These are phyloP conservation scores for Corythornis cristatus DNA, from an alignment of 2,113 vertebrate genomes.

Conservation along the genomic window DNA sequence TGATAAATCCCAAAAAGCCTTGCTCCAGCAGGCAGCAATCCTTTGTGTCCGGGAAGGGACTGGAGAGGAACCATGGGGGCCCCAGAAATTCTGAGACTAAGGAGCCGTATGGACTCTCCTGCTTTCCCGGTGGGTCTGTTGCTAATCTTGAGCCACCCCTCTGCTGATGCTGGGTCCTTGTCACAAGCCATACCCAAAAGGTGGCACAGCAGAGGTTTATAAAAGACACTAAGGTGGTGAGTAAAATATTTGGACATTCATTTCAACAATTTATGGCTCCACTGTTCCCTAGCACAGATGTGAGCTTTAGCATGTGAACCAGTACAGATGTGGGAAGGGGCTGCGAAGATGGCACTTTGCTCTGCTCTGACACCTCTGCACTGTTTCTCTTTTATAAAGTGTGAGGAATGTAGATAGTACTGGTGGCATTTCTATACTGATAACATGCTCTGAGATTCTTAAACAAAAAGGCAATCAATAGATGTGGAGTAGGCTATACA, in stretches of 20 bases:
- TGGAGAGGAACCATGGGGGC: background rate
- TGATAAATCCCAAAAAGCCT: constrained; percentile 51
- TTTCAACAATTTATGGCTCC: background rate
- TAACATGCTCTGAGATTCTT: background rate
- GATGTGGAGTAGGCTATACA: background rate
- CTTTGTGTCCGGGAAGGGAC: background rate
- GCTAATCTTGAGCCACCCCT: background rate
- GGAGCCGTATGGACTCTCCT: background rate
- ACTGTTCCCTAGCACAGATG: background rate
- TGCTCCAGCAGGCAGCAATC: background rate
- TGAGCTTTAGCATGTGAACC: background rate
- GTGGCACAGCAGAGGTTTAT: background rate
- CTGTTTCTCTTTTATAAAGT: background rate
- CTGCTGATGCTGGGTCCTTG: background rate
- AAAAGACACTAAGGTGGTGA: background rate
- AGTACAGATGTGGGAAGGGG: background rate
- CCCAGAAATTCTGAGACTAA: background rate
- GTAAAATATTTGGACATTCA: background rate
- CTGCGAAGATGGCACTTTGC: background rate
- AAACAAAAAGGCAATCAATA: background rate
- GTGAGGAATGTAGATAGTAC: background rate
- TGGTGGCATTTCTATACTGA: background rate
- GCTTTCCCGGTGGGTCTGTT: background rate
- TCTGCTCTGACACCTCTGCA: background rate
- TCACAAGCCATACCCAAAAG: background rate